Conservation (phyloP, 1,140 invertebrate species). For the Drosophila busckii region DNA sequence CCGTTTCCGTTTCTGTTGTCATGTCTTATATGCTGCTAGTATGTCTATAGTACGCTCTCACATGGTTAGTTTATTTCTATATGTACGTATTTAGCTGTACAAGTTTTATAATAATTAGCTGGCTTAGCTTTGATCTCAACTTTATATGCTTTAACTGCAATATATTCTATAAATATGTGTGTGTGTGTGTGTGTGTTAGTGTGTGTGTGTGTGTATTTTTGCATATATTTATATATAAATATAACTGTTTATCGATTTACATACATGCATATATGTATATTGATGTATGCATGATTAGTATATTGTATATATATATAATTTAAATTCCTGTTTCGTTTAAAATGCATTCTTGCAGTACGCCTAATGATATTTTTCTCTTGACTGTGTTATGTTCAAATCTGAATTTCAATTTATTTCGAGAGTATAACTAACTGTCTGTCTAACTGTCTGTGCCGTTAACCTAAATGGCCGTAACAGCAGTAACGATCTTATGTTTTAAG, state of each 20-base stretch:
- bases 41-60: constrained; percentile 8
- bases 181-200: constrained; percentile 18
- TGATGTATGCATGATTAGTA: constrained; percentile 23
- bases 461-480: too few relatives aligned
- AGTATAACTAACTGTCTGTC: constrained; percentile 1
- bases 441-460: neutral
- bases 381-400: constrained; percentile 1
- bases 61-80: constrained; percentile 21
- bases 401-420: neutral
- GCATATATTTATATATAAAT: constrained; percentile 67
- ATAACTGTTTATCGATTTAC: constrained; percentile 21
- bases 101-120: constrained; percentile 21
- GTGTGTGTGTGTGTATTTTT: constrained; percentile 27
- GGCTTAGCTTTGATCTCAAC: constrained; percentile 9
- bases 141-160: constrained; percentile 29
- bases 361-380: constrained; percentile 58
- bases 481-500: neutral
- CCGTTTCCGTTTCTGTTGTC: neutral
- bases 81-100: constrained; percentile 27
- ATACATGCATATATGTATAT: constrained; percentile 43
- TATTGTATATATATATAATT: constrained; percentile 60
- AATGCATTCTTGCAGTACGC: constrained; percentile 73
- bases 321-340: constrained; percentile 75
- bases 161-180: constrained; percentile 43
- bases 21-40: neutral